A percentile compares a stretch with the other conserved stretches of the same genome.
These are phyloP conservation scores for Deilephila porcellus DNA, from an alignment of 2,888 invertebrate genomes.

Conservation along the genomic window DNA sequence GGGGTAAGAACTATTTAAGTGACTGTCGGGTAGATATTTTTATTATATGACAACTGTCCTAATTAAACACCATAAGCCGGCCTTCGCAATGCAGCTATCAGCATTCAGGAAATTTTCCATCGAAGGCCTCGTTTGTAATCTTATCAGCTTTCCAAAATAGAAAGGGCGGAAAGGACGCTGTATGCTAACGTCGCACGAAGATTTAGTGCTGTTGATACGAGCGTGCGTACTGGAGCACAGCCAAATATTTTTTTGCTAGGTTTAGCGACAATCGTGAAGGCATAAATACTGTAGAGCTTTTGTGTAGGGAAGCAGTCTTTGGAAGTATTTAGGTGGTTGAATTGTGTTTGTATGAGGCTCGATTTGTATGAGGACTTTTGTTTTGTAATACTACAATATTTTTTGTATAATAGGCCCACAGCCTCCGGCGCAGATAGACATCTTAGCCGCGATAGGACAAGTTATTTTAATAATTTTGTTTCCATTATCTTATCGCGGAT, in stretches of 20 bases:
- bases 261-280: constrained; percentile 40
- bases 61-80: background rate
- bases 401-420: too few species aligned
- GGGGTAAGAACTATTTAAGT: too few species aligned
- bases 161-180: constrained; percentile 28
- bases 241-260: constrained; percentile 45
- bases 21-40: background rate
- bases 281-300: constrained; percentile 60
- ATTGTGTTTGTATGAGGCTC: background rate
- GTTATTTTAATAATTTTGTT: background rate
- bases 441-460: background rate
- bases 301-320: background rate
- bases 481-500: constrained; percentile 4
- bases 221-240: constrained; percentile 50
- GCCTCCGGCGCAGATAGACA: background rate
- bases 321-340: background rate
- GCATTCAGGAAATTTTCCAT: constrained; percentile 35
- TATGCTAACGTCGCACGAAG: constrained; percentile 53
- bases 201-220: constrained; percentile 60
- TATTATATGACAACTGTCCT: background rate
- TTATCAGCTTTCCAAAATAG: constrained; percentile 34
- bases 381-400: background rate
- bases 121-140: constrained; percentile 44
- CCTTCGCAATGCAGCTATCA: constrained; percentile 6
- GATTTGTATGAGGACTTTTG: background rate